Evolutionary conservation across 2,888 invertebrate species (phyloP), one percentile per base, ranked within the genome.

Genomic region (Chrysopilus asiliformis): DNA sequence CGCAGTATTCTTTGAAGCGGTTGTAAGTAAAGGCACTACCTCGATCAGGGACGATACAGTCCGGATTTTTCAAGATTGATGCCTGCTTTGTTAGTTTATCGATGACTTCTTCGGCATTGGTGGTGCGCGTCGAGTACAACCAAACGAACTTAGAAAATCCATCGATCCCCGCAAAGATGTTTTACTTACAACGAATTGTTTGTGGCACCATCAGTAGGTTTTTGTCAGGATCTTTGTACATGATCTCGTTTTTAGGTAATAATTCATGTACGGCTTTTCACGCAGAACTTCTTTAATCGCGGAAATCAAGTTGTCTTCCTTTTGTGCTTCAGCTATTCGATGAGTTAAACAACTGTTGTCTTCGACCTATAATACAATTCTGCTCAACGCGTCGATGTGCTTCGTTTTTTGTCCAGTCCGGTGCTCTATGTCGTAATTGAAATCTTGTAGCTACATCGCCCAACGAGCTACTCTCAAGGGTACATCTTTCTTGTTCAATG

Each of bases 1-100:
- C 12, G 36, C 58, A 56, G 38, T 54, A 57, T 1, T 51, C 13
- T 12, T 29, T 17, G 29, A 29, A 29, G 8, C 16, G 12, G 9
- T 29, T 32, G 2, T 54, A 48, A 1, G 52, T 57, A 38, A 59
- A 60, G 4, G 58, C 56, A 5, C 52, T 45, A 4, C 53, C 54
- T 42, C 46, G 43, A 35, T 58, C 55, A 0, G 52, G 47, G 4
- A 59, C 49, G 2, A 57, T 49, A 24, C 49, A 44, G n/a, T 8
- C 32, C n/a, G 57, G 57, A 38, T 51, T 54, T 10, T 57, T 58
- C 45, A 58, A 58, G 10, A 32, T 44, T 19, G 44, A 42, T 27
- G 52, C 49, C 16, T 53, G 54, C 3, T 39, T 18, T 5, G 35
- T 37, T 7, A 58, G 27, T 34, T 51, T 54, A 1, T 44, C 16